phyloP scores from a whole-genome alignment of 2,888 invertebrate genomes.

The Drosophila glabriapex region DNA sequence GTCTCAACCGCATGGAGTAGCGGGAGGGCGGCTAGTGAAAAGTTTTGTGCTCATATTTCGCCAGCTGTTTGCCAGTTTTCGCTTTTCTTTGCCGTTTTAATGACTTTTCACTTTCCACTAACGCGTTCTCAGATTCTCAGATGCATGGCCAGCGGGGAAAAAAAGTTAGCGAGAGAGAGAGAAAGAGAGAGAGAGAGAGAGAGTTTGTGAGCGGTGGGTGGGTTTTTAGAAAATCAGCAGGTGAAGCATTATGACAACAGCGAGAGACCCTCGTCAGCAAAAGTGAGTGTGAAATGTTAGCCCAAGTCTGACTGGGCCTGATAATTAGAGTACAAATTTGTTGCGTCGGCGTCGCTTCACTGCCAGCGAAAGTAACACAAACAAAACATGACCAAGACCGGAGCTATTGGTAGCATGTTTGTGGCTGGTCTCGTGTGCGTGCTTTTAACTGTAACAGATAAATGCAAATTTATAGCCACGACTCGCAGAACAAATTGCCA shows the following conservation, averaged over 20 bases:
- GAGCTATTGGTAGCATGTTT: constrained; percentile 21
- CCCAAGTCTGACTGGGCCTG: constrained; percentile 38
- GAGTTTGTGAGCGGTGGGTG: constrained; percentile 3
- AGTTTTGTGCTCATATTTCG: constrained; percentile 63
- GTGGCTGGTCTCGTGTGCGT: constrained; percentile 57
- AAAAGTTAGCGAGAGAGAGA: background rate
- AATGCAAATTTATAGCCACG: constrained; percentile 75
- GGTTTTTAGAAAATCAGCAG: constrained; percentile 35
- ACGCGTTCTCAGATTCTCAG: constrained; percentile 69
- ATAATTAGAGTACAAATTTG: constrained; percentile 78
- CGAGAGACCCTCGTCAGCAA: constrained; percentile 62
- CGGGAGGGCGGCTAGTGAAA: constrained; percentile 6
- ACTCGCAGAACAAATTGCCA: constrained; percentile 74
- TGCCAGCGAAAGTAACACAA: constrained; percentile 71
- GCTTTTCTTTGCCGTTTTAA: constrained; percentile 72
- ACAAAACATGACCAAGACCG: constrained; percentile 40
- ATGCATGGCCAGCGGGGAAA: constrained; percentile 56
- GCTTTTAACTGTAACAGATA: constrained; percentile 75
- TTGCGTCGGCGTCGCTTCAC: constrained; percentile 65
- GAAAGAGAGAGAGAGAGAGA: constrained; percentile 3
- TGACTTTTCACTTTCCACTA: constrained; percentile 77
- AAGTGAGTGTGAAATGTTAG: constrained; percentile 74
- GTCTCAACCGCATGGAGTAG: constrained; percentile 11
- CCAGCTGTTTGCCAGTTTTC: constrained; percentile 70
- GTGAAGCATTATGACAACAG: constrained; percentile 57